Conservation (phyloP, 2,888 invertebrate genomes). For the Tupiocoris notatus region DNA sequence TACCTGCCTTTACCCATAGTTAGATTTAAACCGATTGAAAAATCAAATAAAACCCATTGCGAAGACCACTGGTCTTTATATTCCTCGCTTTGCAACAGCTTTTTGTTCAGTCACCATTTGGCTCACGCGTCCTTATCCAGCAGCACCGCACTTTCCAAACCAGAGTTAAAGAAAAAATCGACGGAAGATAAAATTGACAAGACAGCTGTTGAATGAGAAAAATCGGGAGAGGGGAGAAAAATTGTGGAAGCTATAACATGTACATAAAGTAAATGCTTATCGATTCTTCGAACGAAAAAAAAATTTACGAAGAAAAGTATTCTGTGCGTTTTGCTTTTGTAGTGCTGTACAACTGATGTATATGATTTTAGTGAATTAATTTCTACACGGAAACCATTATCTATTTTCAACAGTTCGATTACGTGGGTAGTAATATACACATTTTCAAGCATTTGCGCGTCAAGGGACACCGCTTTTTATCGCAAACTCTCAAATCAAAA, state of each 20-base stretch:
- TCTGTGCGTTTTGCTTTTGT: conserved; percentile 28
- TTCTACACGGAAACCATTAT: conserved; percentile 22
- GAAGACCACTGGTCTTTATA: too few relatives aligned
- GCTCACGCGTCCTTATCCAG: not conserved
- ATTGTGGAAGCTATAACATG: not conserved
- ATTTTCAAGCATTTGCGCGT: conserved; percentile 24
- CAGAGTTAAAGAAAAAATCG: not conserved
- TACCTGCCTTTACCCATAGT: too few relatives aligned
- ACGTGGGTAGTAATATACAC: not conserved
- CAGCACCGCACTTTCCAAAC: too few relatives aligned
- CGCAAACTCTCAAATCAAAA: conserved; percentile 23
- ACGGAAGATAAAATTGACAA: not conserved
- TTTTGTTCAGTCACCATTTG: too few relatives aligned
- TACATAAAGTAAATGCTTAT: not conserved
- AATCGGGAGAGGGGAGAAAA: not conserved
- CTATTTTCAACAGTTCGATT: not conserved
- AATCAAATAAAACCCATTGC: too few relatives aligned
- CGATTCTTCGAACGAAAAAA: not conserved
- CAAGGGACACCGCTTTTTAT: conserved; percentile 22
- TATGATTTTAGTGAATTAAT: not conserved
- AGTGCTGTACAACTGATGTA: conserved; percentile 1
- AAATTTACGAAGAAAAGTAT: not conserved
- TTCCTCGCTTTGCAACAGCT: too few relatives aligned
- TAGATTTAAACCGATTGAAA: too few relatives aligned
- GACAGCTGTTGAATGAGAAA: not conserved